Base-by-base conservation (phyloP, 53 echinoderm and acorn worm species). In the Henricia sp. region DNA sequence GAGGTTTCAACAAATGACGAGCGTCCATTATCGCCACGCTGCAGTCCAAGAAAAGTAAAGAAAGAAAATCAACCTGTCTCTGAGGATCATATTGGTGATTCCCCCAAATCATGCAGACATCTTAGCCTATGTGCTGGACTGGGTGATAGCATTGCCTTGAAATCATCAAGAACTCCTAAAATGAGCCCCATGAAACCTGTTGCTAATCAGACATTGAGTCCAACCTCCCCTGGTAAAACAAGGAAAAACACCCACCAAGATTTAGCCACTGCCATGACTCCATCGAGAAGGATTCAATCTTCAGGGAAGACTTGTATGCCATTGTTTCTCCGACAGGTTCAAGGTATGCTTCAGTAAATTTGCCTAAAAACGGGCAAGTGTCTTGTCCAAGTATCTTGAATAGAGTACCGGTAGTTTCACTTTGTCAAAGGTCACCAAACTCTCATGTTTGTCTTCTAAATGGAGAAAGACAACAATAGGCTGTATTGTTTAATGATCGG, bases 11-110 rank as follows among this genome's bases (percentile, higher is more conserved):
- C 86, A 52, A 86, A 84, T 40, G 70, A 76, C 28, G 66, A 67
- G 16, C 52, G 30, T 6, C 82, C 48, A 24, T 12, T 41, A 20
- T 44, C 70, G 0, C 63, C 72, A 21, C 28, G 39, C 44, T 88
- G 88, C 39, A 88, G 88, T 60, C 88, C 88, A 1, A 60, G 88
- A 51, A 88, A 88, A 64, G 52, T 88, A 39, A 88, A 88, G 52
- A 88, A 88, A 23, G 88, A 88, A 63, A 88, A 88, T 34, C 29
- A 83, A 46, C 83, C 88, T 3, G 48, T 70, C 27, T 28, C 19
- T 8, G 16, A 40, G 16, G 70, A 24, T 32, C 6, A 29, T 70
- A 16, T 16, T 10, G 9, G 25, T 48, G 23, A 14, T 27, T 16
- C 25, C 16, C n/a, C n/a, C n/a, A n/a, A 53, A 52, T 1, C 17